Evolutionary conservation across 1,140 invertebrate species (phyloP).

Genomic region (Drosophila takahashii): DNA sequence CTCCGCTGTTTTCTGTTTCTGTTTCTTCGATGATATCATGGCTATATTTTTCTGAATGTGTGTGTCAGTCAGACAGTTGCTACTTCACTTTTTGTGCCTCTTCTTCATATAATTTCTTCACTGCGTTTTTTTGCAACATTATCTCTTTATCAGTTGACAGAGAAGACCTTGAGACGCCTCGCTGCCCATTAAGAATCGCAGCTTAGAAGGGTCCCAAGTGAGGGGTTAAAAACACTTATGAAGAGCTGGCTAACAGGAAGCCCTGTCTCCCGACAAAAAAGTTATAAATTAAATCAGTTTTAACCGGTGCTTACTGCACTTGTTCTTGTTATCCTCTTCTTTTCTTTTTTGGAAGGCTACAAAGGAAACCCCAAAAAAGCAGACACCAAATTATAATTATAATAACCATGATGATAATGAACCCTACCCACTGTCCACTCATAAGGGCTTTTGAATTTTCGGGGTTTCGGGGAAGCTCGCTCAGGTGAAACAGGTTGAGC

Average conservation of each 20-base stretch:
- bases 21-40: slow-evolving; percentile 57
- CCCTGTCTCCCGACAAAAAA: slow-evolving; percentile 22
- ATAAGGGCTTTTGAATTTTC: slow-evolving; percentile 28
- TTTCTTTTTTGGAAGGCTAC: slow-evolving; percentile 5
- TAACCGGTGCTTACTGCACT: slow-evolving; percentile 41
- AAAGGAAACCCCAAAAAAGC: slow-evolving; percentile 44
- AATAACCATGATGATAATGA: slow-evolving; percentile 49
- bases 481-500: slow-evolving; percentile 68
- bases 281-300: slow-evolving; percentile 27
- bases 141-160: slow-evolving; percentile 79
- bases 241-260: slow-evolving; percentile 28
- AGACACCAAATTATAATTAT: slow-evolving; percentile 47
- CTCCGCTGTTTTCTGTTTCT: slow-evolving; percentile 4
- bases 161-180: slow-evolving; percentile 67
- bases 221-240: slow-evolving; percentile 4
- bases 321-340: slow-evolving; percentile 36
- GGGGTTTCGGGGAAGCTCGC: slow-evolving; percentile 28
- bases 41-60: slow-evolving; percentile 13
- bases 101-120: slow-evolving; percentile 29
- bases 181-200: slow-evolving; percentile 39
- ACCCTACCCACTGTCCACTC: slow-evolving; percentile 28
- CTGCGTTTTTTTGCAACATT: slow-evolving; percentile 51
- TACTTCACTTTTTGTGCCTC: slow-evolving; percentile 27
- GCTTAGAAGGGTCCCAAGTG: slow-evolving; percentile 42
- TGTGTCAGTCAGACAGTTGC: slow-evolving; percentile 43